Evolutionary conservation across 64 coral and sea anemone genomes (phyloP).

Genomic region (Platygyra sinensis): DNA sequence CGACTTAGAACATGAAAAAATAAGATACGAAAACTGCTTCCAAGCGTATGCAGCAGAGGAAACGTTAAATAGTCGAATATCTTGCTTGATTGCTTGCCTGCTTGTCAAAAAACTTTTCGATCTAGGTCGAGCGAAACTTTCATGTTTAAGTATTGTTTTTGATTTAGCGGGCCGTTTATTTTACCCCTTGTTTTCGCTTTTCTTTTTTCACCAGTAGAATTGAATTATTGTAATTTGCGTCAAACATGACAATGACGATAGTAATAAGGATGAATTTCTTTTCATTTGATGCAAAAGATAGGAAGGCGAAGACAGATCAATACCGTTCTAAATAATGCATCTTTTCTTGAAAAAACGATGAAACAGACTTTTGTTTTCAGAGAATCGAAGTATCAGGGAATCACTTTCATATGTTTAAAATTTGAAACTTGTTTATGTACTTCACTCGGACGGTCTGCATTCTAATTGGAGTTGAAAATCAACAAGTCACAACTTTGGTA

Average conservation of each 20-base stretch:
- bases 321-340: background rate
- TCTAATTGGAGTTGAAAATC: constrained; percentile 37
- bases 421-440: constrained; percentile 13
- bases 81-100: too few species aligned
- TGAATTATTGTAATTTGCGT: background rate
- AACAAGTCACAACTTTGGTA: background rate
- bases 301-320: background rate
- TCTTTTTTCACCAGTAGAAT: background rate
- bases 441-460: constrained; percentile 9
- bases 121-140: background rate
- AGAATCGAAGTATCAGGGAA: background rate
- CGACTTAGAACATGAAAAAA: too few species aligned
- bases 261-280: background rate
- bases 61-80: too few species aligned
- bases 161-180: background rate
- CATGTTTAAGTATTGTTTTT: background rate
- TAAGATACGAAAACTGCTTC: too few species aligned
- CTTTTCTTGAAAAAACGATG: background rate
- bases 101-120: background rate
- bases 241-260: background rate
- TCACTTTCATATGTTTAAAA: background rate
- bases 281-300: background rate
- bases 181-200: background rate
- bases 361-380: background rate
- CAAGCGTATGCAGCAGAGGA: too few species aligned